Evolutionary conservation across 2,888 invertebrate species (phyloP).

Genomic region (Eristalis arbustorum): DNA sequence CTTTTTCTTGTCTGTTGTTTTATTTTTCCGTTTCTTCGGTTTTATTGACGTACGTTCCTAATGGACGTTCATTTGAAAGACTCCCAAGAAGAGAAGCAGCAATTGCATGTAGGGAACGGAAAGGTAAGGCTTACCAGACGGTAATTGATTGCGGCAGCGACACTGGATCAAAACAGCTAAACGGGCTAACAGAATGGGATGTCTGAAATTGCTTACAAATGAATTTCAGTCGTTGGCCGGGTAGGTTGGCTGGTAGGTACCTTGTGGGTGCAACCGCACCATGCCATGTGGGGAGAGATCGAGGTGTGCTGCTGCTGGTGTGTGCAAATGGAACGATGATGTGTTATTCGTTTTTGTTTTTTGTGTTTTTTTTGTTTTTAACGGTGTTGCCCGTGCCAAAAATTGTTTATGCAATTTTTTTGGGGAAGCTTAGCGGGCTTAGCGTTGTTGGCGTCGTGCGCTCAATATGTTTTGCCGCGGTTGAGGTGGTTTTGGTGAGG

Average conservation of each 20-base stretch:
- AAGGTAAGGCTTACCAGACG: slow-evolving; percentile 10
- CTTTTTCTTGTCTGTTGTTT: no score
- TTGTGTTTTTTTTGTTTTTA: slow-evolving; percentile 26
- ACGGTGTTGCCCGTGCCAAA: slow-evolving; percentile 58
- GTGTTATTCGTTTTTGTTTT: slow-evolving; percentile 20
- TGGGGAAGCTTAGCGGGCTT: slow-evolving; percentile 52
- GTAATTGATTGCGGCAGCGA: slow-evolving; percentile 47
- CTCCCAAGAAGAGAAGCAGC: neutral
- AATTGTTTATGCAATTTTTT: slow-evolving; percentile 61
- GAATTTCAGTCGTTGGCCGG: slow-evolving; percentile 56
- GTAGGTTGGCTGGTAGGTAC: slow-evolving; percentile 33
- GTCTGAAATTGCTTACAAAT: slow-evolving; percentile 58
- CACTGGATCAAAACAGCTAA: slow-evolving; percentile 20
- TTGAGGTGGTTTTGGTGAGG: slow-evolving; percentile 38
- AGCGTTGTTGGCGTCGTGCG: slow-evolving; percentile 52
- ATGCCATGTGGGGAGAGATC: slow-evolving; percentile 32
- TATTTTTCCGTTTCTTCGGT: no score
- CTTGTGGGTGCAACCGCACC: slow-evolving; percentile 62
- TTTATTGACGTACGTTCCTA: slow-evolving; percentile 48
- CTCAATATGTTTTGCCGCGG: slow-evolving; percentile 35
- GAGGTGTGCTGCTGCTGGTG: slow-evolving; percentile 46
- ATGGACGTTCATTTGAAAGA: slow-evolving; percentile 32
- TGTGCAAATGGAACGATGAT: slow-evolving; percentile 3
- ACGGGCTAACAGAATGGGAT: slow-evolving; percentile 33
- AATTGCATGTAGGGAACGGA: neutral